Percentiles rank a stretch among this genome's conserved stretches.
phyloP scores from a whole-genome alignment of 2,113 vertebrate species.

The Henicopernis longicauda region DNA sequence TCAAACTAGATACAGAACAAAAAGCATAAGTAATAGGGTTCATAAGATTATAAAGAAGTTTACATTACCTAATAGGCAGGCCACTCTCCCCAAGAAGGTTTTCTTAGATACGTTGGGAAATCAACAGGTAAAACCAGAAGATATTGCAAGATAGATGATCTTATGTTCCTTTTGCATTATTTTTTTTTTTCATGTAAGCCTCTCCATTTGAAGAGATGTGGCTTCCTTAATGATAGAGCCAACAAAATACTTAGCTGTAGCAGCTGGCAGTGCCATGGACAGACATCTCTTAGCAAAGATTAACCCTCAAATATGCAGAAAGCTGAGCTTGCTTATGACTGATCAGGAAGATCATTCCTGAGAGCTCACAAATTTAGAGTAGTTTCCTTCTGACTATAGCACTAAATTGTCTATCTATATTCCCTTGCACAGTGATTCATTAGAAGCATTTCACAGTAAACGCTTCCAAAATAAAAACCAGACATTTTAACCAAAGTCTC shows the following conservation, averaged over 20 bases:
- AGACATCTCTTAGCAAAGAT: neutral
- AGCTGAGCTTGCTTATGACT: neutral
- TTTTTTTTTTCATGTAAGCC: neutral
- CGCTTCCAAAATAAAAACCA: constrained; percentile 44
- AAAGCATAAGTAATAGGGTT: constrained; percentile 15
- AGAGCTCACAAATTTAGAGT: constrained; percentile 10
- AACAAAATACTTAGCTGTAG: neutral
- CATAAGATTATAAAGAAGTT: constrained; percentile 13
- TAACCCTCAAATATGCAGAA: neutral
- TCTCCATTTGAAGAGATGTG: neutral
- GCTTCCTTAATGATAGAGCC: neutral
- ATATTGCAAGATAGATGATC: neutral
- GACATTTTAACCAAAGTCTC: constrained; percentile 44
- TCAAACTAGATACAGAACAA: constrained; percentile 53
- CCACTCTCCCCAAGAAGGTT: neutral
- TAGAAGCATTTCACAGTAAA: constrained; percentile 39
- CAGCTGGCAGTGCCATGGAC: neutral
- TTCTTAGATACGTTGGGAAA: neutral
- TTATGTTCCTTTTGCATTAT: neutral
- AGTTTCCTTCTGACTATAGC: neutral
- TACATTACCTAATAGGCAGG: neutral
- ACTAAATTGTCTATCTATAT: neutral
- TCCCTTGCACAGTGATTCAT: constrained; percentile 24
- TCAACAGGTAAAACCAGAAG: neutral
- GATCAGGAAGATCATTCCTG: neutral